Percentiles rank a stretch among this genome's conserved stretches.
phyloP scores from a whole-genome alignment of 2,888 invertebrate species.

The Eupithecia subfuscata region DNA sequence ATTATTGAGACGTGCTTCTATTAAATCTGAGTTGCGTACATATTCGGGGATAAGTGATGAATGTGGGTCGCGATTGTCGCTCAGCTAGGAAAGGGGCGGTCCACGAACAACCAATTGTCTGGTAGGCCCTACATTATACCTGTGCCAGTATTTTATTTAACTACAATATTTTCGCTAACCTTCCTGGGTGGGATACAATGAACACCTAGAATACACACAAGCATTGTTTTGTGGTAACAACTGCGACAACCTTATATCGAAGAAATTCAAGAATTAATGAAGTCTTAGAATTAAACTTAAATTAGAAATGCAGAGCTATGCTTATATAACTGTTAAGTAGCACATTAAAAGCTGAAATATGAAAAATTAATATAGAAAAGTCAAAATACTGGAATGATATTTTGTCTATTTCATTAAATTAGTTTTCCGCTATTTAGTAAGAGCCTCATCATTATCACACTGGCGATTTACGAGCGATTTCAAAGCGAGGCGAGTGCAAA shows the following conservation, averaged over 20 bases:
- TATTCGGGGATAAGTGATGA: no score
- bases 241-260: background rate
- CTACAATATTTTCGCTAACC: conserved; percentile 36
- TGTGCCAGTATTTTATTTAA: background rate
- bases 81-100: background rate
- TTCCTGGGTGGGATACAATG: conserved; percentile 51
- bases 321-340: conserved; percentile 12
- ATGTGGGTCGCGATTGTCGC: no score
- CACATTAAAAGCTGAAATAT: conserved; percentile 15
- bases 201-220: conserved; percentile 23
- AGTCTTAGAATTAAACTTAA: conserved; percentile 8
- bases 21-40: no score
- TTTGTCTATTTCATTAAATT: conserved; percentile 23
- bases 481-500: no score
- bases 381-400: conserved; percentile 36
- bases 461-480: no score
- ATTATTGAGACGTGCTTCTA: no score
- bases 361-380: conserved; percentile 13
- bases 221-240: background rate
- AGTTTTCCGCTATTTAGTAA: conserved; percentile 26
- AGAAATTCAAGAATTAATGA: background rate
- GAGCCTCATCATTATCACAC: background rate
- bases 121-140: background rate
- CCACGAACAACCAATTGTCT: background rate
- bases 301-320: conserved; percentile 21